phyloP scores from a whole-genome alignment of 2,888 invertebrate genomes.

The Lysandra bellargus region DNA sequence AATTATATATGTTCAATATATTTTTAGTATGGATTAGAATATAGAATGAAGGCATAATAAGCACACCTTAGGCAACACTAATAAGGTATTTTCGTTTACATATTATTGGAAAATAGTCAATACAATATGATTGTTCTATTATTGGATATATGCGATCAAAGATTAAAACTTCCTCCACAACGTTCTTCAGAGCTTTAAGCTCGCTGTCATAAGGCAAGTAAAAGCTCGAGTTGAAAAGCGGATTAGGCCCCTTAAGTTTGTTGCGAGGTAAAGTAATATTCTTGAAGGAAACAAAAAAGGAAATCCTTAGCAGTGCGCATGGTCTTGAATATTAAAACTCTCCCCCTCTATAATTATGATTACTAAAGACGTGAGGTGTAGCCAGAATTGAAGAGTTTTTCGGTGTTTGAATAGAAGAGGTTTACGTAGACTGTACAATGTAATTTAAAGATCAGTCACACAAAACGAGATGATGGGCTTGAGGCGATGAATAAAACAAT shows the following conservation, averaged over 20 bases:
- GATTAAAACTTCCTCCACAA: constrained; percentile 68
- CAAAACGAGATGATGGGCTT: not conserved
- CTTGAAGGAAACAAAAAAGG: constrained; percentile 61
- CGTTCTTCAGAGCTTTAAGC: constrained; percentile 64
- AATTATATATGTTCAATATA: not conserved
- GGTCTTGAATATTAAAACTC: constrained; percentile 61
- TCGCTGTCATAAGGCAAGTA: constrained; percentile 73
- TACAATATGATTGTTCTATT: constrained; percentile 38
- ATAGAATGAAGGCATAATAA: too few species aligned
- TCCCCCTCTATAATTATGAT: constrained; percentile 51
- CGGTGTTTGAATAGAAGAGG: constrained; percentile 35
- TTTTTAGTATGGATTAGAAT: too few species aligned
- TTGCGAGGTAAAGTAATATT: constrained; percentile 73
- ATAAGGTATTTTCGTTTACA: not conserved
- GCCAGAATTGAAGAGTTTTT: constrained; percentile 15
- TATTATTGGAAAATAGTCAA: constrained; percentile 28
- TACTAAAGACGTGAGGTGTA: constrained; percentile 43
- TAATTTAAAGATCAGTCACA: not conserved
- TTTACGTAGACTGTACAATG: not conserved
- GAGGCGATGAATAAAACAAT: not conserved
- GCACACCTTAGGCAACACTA: not conserved
- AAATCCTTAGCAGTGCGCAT: constrained; percentile 56
- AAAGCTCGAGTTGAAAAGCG: constrained; percentile 72
- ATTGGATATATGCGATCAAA: constrained; percentile 54
- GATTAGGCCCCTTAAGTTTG: constrained; percentile 75